phyloP scores from a whole-genome alignment of 23 tunicate genomes.

The Clavelina lepadiformis region DNA sequence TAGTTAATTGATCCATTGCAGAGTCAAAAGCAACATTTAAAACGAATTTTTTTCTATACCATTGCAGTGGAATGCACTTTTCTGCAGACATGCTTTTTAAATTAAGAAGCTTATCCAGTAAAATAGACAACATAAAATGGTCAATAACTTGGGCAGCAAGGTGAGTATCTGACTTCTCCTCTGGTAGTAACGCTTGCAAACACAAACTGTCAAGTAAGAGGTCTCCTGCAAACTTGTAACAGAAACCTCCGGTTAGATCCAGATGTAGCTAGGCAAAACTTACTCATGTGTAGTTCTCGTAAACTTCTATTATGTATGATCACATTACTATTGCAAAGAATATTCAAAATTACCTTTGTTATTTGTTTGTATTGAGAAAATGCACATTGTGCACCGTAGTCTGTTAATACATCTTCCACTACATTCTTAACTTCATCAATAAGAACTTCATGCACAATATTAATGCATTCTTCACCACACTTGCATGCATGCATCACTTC shows the following conservation, averaged over 20 bases:
- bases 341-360: conserved; percentile 13
- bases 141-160: conserved; percentile 1
- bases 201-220: conserved; percentile 32
- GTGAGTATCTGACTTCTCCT: neutral
- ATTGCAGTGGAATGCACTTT: conserved; percentile 17
- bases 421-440: neutral
- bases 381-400: conserved; percentile 30
- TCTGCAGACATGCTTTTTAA: conserved; percentile 3
- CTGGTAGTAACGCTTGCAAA: conserved; percentile 29
- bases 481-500: conserved; percentile 1
- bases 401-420: conserved; percentile 14
- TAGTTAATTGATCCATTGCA: conserved; percentile 1
- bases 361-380: conserved; percentile 42
- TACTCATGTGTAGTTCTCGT: no score
- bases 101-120: conserved; percentile 10
- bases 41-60: conserved; percentile 27
- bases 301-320: neutral
- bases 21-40: conserved; percentile 2
- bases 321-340: neutral
- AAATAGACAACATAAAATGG: conserved; percentile 23
- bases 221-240: conserved; percentile 28
- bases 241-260: neutral
- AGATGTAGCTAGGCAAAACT: no score
- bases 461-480: conserved; percentile 14
- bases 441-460: conserved; percentile 25